A percentile compares a stretch with the other conserved stretches of the same genome.
These are phyloP conservation scores for Patella depressa DNA, from an alignment of 2,888 invertebrate genomes.

Conservation along the genomic window DNA sequence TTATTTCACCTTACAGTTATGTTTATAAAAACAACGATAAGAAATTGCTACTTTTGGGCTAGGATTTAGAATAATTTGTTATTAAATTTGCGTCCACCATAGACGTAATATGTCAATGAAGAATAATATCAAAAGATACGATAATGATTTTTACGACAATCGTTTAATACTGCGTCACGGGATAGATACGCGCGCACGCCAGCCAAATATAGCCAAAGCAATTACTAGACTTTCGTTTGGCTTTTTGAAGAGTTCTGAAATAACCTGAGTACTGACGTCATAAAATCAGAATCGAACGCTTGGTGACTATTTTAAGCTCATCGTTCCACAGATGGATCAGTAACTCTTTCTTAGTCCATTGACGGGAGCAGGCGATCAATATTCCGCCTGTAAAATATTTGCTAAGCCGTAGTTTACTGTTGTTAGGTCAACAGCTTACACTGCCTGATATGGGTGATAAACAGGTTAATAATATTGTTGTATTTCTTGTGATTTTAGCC, in stretches of 20 bases:
- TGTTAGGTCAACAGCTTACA: too few species aligned
- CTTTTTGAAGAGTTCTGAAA: conserved; percentile 7
- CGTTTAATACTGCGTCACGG: not conserved
- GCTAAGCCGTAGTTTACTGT: too few species aligned
- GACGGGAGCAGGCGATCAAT: conserved; percentile 1
- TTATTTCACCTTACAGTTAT: too few species aligned
- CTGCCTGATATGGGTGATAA: too few species aligned
- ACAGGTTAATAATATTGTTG: too few species aligned
- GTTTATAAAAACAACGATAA: too few species aligned
- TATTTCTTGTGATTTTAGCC: too few species aligned
- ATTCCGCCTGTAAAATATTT: not conserved
- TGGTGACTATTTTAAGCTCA: not conserved
- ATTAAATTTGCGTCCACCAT: not conserved
- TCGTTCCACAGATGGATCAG: conserved; percentile 1
- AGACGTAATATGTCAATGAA: conserved; percentile 1
- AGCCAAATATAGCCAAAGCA: conserved; percentile 5
- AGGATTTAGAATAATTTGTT: too few species aligned
- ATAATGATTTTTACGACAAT: conserved; percentile 9
- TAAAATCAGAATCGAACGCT: conserved; percentile 5
- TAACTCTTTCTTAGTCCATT: not conserved
- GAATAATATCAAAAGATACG: conserved; percentile 2
- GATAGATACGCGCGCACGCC: not conserved
- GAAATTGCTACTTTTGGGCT: too few species aligned
- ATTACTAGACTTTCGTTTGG: conserved; percentile 2
- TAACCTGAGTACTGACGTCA: conserved; percentile 5